Evolutionary conservation across 2,113 vertebrate species (phyloP).

Genomic region (Heteronetta atricapilla): DNA sequence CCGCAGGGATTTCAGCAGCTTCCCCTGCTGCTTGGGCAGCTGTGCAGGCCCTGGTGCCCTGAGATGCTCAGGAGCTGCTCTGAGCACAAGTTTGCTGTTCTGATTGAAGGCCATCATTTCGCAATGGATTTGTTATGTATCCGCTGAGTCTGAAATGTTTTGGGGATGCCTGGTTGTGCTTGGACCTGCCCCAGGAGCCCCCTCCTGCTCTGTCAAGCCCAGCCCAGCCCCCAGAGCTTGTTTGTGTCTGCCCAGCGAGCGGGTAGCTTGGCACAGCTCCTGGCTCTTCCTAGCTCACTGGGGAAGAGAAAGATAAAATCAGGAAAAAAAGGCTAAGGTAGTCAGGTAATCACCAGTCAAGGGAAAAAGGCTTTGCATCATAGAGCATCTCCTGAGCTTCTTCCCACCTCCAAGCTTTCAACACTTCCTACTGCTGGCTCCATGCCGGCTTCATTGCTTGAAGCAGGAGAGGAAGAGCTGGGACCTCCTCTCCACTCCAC

Average conservation of each 20-base stretch:
- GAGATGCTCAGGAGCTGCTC: background rate
- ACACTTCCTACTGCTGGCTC: accelerated
- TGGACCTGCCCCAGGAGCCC: background rate
- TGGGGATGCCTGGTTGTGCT: background rate
- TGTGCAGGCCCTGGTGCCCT: background rate
- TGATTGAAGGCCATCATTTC: accelerated
- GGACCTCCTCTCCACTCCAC: background rate
- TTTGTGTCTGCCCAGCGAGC: background rate
- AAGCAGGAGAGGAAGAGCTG: background rate
- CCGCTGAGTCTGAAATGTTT: background rate
- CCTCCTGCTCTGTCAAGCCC: background rate
- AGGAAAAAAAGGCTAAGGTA: accelerated
- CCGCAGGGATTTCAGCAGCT: accelerated
- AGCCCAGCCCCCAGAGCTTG: background rate
- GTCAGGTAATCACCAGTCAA: accelerated
- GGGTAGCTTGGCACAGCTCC: background rate
- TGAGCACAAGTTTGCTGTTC: accelerated
- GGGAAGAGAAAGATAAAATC: background rate
- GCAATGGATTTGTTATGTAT: accelerated
- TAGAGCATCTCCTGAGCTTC: background rate
- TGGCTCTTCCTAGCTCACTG: background rate
- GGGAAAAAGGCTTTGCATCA: background rate
- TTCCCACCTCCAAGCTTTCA: background rate
- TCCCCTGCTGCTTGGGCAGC: background rate
- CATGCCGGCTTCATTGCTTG: background rate